These are phyloP conservation scores for Stegostoma tigrinum DNA, from an alignment of 2,113 vertebrate species.

Conservation along the genomic window DNA sequence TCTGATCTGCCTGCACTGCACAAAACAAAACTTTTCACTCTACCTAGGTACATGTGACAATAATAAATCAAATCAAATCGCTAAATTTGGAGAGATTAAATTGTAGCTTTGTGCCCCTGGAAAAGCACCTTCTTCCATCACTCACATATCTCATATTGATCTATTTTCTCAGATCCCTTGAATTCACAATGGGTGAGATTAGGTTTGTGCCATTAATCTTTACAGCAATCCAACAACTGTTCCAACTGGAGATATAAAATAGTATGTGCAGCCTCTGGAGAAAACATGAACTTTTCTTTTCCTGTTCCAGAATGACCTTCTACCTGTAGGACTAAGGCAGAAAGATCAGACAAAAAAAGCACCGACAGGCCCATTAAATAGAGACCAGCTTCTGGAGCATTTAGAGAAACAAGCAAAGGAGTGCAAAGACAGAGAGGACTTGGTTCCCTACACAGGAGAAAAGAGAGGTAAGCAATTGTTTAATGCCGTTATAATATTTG, in stretches of 20 bases:
- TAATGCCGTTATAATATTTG: neutral
- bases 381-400: slow-evolving; percentile 86
- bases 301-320: slow-evolving; percentile 70
- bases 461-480: slow-evolving; percentile 73
- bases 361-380: slow-evolving; percentile 83
- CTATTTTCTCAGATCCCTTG: neutral
- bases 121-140: no score
- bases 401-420: slow-evolving; percentile 94
- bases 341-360: slow-evolving; percentile 93
- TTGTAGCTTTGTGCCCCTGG: neutral
- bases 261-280: no score
- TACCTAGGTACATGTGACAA: no score
- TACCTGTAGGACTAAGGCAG: slow-evolving; percentile 88
- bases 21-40: no score
- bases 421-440: slow-evolving; percentile 82
- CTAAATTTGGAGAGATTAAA: neutral
- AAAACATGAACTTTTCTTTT: slow-evolving; percentile 13
- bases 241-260: neutral
- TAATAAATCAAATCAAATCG: no score
- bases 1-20: no score
- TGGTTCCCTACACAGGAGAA: slow-evolving; percentile 90
- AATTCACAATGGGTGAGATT: neutral
- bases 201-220: neutral
- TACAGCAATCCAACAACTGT: neutral
- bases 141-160: neutral